Conservation (phyloP, 2,888 invertebrate species). For the Aelia acuminata region DNA sequence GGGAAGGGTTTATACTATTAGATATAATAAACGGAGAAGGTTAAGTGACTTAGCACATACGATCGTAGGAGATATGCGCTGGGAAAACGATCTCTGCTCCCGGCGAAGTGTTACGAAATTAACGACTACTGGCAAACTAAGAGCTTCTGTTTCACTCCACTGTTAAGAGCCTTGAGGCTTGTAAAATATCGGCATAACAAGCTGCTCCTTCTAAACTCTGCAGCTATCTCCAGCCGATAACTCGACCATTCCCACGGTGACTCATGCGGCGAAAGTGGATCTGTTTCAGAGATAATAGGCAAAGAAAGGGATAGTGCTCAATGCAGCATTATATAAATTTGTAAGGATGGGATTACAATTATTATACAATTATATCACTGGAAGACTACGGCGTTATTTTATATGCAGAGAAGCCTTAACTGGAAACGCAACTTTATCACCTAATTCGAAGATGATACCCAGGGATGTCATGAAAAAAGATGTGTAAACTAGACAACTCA, state of each 20-base stretch:
- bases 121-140: constrained; percentile 24
- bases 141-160: constrained; percentile 50
- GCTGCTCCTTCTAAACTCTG: neutral
- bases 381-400: neutral
- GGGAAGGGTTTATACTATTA: neutral
- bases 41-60: neutral
- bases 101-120: constrained; percentile 8
- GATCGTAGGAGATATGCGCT: constrained; percentile 13
- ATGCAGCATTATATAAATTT: neutral
- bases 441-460: too few relatives aligned
- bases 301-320: neutral
- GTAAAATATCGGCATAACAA: constrained; percentile 44
- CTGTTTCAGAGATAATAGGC: neutral
- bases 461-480: too few relatives aligned
- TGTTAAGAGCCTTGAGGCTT: constrained; percentile 41
- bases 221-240: constrained; percentile 10
- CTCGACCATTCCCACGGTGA: constrained; percentile 43
- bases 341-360: neutral
- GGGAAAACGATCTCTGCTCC: constrained; percentile 1
- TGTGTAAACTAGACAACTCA: too few relatives aligned
- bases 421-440: neutral
- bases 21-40: constrained; percentile 28
- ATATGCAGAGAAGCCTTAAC: neutral
- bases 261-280: constrained; percentile 42
- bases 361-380: neutral